Base-by-base conservation (phyloP, 2,888 invertebrate species). In the Dolichomitus sp. region DNA sequence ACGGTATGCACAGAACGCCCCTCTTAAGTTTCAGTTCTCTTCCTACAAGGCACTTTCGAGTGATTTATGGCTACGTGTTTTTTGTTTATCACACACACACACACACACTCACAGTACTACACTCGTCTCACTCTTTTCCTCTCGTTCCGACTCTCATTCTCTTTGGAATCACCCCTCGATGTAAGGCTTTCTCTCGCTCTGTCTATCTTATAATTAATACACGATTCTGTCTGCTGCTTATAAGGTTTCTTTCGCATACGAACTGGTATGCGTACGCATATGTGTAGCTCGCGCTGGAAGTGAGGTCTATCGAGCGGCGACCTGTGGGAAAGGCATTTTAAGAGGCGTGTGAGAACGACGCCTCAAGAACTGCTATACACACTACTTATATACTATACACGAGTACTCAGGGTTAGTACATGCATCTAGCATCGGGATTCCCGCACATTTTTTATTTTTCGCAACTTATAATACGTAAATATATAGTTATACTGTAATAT, bases 281-380 rank as follows among this genome's bases (percentile, higher is more conserved):
- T 54, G 68, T 57, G 40, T 72, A 23, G 50, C 57, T 63, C 84
- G 83, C 81, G 84, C 82, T 81, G 72, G 68, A 74, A 63, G 75
- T 66, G 52, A 80, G 74, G 61, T 73, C 66, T 69, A 75, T 75
- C 81, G 80, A 76, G 66, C 77, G 78, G 77, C 85, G 81, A 83
- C 85, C 86, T 87, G 85, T 87, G 86, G 85, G 87, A 85, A 87
- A 86, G 83, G 84, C 85, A 80, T 80, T 78, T 83, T 63, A 82
- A 88, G 85, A 87, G 84, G 80, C 81, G 81, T 77, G 84, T 81
- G 81, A 81, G 81, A 81, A 81, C 59, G 81, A 77, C 77, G 81
- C 81, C 77, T 77, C 73, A 68, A 73, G 77, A 81, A 70, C 68
- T 61, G 37, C 52, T 68, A 68, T 17, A 50, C n/a, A 68, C 37